Evolutionary conservation across 2,113 vertebrate genomes (phyloP), one percentile per base, ranked within the genome.

Genomic region (Saiga tatarica): DNA sequence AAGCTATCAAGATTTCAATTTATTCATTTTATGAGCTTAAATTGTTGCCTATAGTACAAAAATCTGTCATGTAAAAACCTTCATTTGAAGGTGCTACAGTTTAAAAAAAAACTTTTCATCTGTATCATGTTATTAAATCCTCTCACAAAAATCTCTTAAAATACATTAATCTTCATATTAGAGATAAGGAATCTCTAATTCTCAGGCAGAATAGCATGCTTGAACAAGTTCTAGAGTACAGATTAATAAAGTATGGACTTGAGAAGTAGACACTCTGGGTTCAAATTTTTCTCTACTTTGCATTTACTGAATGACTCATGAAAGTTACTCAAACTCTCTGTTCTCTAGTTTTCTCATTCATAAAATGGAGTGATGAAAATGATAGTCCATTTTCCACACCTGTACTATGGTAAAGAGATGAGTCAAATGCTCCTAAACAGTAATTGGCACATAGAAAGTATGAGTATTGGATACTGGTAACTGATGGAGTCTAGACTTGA

Each of bases 1-100:
- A 64, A 96, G 74, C 47, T 82, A 16, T 89, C 26, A 85, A 64
- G 21, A 76, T 50, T 17, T 10, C 57, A 87, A 87, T 97, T 87
- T 85, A 91, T 84, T 96, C 91, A 94, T 79, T 12, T 86, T 95
- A 42, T 76, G 30, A 67, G 42, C n/a, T 94, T 97, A 87, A 84
- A 26, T 78, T 91, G 10, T 84, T 89, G 15, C n/a, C 30, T 26
- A 53, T 42, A 67, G 17, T 45, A 92, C 45, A 95, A 81, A 92
- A 97, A 74, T 59, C 47, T 88, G 82, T 21, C 7, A 52, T 33
- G 33, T 71, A 83, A 95, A 89, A 81, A 26, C 17, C 6, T 39
- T 45, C 6, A 93, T 81, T 81, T 88, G 39, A 93, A 67, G 50
- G 8, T 64, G 14, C 8, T 52, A 90, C 84, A 30, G 33, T 62